Percentiles rank a stretch among this genome's conserved stretches.
Conservation (phyloP, 2,888 invertebrate species). For the Yponomeuta plumbellus region DNA sequence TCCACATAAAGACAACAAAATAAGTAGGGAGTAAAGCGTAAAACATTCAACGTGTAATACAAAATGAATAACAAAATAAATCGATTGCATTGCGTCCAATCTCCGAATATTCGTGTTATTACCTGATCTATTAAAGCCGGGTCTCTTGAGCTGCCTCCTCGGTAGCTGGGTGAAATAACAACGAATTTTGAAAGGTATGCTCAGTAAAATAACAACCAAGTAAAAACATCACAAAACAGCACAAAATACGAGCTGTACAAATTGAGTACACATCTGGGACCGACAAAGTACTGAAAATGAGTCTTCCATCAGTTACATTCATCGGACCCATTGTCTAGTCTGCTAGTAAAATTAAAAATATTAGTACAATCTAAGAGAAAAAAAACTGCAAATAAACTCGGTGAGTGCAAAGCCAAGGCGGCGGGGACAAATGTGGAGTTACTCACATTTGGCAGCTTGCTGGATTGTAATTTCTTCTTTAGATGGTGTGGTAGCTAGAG, state of each 20-base stretch:
- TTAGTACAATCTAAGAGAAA: conserved; percentile 56
- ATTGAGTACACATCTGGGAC: not conserved
- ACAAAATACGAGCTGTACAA: conserved; percentile 43
- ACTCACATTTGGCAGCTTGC: conserved; percentile 66
- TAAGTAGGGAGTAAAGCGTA: not conserved
- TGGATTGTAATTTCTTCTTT: conserved; percentile 50
- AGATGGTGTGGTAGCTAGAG: conserved; percentile 60
- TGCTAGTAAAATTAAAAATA: conserved; percentile 53
- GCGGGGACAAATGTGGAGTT: conserved; percentile 31
- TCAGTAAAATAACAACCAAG: conserved; percentile 65
- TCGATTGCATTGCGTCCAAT: conserved; percentile 62
- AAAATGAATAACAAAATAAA: not conserved
- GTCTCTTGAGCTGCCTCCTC: conserved; percentile 77
- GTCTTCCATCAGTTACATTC: conserved; percentile 9
- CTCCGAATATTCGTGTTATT: conserved; percentile 62
- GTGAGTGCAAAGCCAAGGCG: conserved; percentile 68
- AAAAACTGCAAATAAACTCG: conserved; percentile 70
- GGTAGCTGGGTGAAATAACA: conserved; percentile 77
- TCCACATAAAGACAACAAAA: not conserved
- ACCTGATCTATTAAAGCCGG: conserved; percentile 77
- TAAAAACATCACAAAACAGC: conserved; percentile 71
- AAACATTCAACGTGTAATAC: conserved; percentile 1
- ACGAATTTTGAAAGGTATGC: conserved; percentile 72
- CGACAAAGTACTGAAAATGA: conserved; percentile 9
- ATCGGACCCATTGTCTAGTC: conserved; percentile 33